A percentile compares a stretch with the other conserved stretches of the same genome.
These are phyloP conservation scores for Mya arenaria DNA, from an alignment of 1,140 invertebrate genomes.

Conservation along the genomic window DNA sequence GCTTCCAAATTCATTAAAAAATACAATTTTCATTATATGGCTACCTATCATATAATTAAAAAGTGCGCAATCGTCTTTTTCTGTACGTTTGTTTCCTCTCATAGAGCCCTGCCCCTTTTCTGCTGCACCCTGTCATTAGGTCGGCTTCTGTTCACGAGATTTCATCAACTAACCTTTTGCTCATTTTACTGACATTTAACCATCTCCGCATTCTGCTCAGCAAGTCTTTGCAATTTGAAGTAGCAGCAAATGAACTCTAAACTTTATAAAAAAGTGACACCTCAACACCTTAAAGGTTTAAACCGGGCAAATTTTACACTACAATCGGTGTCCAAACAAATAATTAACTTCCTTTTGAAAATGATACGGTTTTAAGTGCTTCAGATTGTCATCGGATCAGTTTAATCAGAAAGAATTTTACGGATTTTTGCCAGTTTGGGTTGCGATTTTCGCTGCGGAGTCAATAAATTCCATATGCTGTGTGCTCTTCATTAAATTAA, in stretches of 20 bases:
- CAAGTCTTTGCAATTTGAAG: conserved; percentile 19
- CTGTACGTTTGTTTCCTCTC: no score
- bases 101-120: no score
- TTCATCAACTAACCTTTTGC: no score
- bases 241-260: conserved; percentile 27
- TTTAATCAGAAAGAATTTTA: conserved; percentile 10
- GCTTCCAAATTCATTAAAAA: no score
- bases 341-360: conserved; percentile 52
- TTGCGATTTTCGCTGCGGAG: not conserved
- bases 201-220: no score
- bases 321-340: conserved; percentile 50
- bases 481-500: conserved; percentile 26
- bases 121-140: no score
- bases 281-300: conserved; percentile 36
- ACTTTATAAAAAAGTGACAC: conserved; percentile 23
- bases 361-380: conserved; percentile 24
- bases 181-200: no score
- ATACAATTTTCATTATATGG: no score
- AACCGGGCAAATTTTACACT: conserved; percentile 38
- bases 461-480: conserved; percentile 50
- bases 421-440: no score
- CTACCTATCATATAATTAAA: no score
- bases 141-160: no score
- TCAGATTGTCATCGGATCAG: conserved; percentile 27
- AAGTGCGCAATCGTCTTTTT: no score